These are phyloP conservation scores for Tinea semifulvella DNA, from an alignment of 2,888 invertebrate genomes.

Conservation along the genomic window DNA sequence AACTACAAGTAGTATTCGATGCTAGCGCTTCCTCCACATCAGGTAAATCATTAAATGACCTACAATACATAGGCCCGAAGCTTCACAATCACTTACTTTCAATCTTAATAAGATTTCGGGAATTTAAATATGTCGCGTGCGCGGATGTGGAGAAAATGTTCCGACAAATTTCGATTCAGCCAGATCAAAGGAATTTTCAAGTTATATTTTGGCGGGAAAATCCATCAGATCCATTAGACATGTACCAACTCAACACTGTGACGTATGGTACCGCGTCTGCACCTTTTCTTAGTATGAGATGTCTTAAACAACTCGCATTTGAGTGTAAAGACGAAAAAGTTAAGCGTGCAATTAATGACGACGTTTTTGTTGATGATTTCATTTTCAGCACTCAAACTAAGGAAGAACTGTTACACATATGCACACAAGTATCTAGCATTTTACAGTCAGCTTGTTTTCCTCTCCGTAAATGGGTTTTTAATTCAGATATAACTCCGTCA, in stretches of 20 bases:
- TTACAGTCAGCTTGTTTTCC: constrained; percentile 20
- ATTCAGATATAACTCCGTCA: constrained; percentile 14
- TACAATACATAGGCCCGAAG: constrained; percentile 23
- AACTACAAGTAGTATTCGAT: constrained; percentile 20
- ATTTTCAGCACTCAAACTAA: constrained; percentile 20
- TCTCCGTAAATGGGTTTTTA: constrained; percentile 22
- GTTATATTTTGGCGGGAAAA: constrained; percentile 28
- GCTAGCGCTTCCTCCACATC: constrained; percentile 18
- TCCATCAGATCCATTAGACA: constrained; percentile 19
- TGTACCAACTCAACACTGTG: constrained; percentile 25
- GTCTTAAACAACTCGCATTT: constrained; percentile 25
- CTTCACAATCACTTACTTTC: constrained; percentile 25
- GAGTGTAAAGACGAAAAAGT: constrained; percentile 24
- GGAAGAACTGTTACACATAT: background rate
- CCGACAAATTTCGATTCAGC: constrained; percentile 23
- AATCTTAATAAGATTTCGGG: constrained; percentile 25
- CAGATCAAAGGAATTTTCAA: constrained; percentile 25
- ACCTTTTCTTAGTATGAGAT: constrained; percentile 26
- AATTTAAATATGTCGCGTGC: constrained; percentile 23
- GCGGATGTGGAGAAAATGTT: constrained; percentile 28
- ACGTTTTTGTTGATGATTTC: constrained; percentile 24
- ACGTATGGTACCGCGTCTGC: constrained; percentile 27
- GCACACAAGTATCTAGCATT: constrained; percentile 12
- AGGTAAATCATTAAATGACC: constrained; percentile 22
- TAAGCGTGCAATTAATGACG: constrained; percentile 21